Evolutionary conservation across 2,113 vertebrate species (phyloP).

Genomic region (Empidonax traillii): DNA sequence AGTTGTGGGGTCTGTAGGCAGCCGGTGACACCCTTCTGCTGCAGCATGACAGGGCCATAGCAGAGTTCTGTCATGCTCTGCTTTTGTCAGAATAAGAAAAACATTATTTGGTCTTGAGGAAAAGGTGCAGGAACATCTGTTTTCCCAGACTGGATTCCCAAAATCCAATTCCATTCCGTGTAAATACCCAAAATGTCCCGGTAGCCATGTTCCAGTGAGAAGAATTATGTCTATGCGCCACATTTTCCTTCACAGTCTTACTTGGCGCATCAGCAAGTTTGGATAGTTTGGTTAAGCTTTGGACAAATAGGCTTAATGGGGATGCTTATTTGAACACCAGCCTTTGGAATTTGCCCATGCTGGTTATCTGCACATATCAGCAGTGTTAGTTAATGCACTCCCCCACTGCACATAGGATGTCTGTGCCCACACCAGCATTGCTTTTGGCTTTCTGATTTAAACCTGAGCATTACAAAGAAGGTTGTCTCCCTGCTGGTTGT

Average conservation of each 20-base stretch:
- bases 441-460: neutral
- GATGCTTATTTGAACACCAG: neutral
- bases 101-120: neutral
- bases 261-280: neutral
- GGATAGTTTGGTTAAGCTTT: neutral
- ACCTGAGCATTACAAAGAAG: neutral
- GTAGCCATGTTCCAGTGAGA: neutral
- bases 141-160: neutral
- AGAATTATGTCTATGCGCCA: neutral
- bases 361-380: neutral
- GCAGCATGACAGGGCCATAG: accelerated
- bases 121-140: neutral
- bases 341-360: neutral
- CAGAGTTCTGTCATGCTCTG: neutral
- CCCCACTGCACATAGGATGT: accelerated
- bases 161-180: neutral
- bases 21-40: neutral
- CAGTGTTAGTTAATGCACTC: neutral
- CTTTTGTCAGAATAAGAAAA: neutral
- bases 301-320: neutral
- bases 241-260: neutral
- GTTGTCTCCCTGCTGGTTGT: neutral
- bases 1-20: neutral
- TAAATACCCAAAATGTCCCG: neutral
- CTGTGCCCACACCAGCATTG: neutral